Evolutionary conservation across 2,113 vertebrate genomes (phyloP).

Genomic region (Erythrolamprus reginae): DNA sequence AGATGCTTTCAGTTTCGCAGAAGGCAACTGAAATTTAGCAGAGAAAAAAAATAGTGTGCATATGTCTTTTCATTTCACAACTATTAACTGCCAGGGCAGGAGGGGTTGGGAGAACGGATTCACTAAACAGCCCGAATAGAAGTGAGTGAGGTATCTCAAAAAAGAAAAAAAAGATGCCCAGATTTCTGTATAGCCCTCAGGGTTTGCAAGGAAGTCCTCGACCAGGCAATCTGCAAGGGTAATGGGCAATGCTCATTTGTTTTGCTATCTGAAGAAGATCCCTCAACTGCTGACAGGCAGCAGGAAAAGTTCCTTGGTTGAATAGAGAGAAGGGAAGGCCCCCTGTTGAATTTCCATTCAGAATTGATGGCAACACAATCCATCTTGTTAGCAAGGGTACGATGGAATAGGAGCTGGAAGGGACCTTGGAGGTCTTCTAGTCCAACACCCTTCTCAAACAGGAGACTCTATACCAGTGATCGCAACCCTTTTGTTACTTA

Average conservation of each 20-base stretch:
- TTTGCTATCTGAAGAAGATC: background rate
- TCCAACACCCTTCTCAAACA: too few species aligned
- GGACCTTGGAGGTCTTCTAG: too few species aligned
- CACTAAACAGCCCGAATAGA: background rate
- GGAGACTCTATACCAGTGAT: too few species aligned
- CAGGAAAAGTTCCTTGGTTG: background rate
- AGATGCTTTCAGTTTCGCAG: background rate
- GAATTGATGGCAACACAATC: background rate
- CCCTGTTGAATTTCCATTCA: background rate
- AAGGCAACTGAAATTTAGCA: background rate
- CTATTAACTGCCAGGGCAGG: background rate
- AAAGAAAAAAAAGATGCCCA: accelerated
- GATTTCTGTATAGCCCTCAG: background rate
- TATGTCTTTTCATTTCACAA: background rate
- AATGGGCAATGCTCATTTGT: background rate
- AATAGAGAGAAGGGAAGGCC: background rate
- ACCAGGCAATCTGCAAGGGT: background rate
- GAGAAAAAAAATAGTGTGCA: background rate
- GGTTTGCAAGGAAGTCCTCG: background rate
- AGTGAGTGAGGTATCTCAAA: background rate
- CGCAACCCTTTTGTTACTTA: too few species aligned
- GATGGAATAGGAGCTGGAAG: too few species aligned
- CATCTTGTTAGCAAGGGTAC: background rate
- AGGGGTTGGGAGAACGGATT: too few species aligned
- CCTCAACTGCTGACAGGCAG: background rate